Conservation (phyloP, 2,113 vertebrate species). For the Fregetta grallaria region DNA sequence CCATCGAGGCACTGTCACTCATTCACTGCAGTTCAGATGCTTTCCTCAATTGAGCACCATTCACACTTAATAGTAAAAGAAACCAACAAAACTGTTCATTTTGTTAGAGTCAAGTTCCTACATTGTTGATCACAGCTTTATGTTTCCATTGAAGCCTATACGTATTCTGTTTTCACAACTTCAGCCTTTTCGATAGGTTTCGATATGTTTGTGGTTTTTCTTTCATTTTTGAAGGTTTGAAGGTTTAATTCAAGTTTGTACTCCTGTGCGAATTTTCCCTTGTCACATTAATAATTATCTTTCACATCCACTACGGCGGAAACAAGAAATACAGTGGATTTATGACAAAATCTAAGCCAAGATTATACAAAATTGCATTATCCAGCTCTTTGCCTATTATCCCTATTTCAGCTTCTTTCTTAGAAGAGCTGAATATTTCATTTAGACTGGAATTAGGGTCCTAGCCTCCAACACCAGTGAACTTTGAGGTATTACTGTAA, state of each 20-base stretch:
- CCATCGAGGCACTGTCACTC: background rate
- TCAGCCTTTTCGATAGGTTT: background rate
- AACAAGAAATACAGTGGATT: background rate
- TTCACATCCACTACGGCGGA: background rate
- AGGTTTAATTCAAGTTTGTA: background rate
- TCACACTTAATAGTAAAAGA: background rate
- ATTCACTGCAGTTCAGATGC: background rate
- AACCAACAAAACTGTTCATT: background rate
- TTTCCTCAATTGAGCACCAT: background rate
- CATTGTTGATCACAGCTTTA: background rate
- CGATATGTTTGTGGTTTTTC: background rate
- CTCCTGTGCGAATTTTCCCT: background rate
- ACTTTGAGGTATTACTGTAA: background rate
- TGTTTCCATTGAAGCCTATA: background rate
- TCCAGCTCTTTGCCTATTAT: background rate
- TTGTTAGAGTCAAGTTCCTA: background rate
- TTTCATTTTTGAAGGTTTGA: background rate
- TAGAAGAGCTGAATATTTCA: background rate
- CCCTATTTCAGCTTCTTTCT: background rate
- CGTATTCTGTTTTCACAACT: background rate
- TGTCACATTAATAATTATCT: background rate
- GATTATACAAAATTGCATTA: background rate
- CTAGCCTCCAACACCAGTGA: background rate
- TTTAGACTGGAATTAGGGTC: background rate
- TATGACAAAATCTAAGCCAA: background rate